phyloP scores from a whole-genome alignment of 1,140 invertebrate species.

The Ectropis grisescens region DNA sequence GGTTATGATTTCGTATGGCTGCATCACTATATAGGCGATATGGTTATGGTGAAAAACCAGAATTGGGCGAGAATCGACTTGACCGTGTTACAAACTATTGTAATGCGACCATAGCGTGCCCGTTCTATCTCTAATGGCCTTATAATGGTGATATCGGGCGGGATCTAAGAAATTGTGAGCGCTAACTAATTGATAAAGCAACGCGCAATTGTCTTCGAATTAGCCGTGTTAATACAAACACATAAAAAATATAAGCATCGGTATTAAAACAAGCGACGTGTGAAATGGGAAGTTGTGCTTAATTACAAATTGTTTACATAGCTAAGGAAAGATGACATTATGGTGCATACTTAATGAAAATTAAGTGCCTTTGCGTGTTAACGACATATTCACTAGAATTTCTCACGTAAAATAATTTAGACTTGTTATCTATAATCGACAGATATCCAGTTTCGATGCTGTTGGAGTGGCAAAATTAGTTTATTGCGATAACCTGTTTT shows the following conservation, averaged over 20 bases:
- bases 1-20: too few species aligned
- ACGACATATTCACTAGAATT: too few species aligned
- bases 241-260: not conserved
- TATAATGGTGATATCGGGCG: conserved; percentile 55
- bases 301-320: too few species aligned
- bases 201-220: conserved; percentile 36
- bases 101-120: conserved; percentile 60
- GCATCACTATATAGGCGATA: too few species aligned
- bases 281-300: not conserved
- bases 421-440: too few species aligned
- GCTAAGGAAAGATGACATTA: too few species aligned
- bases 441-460: too few species aligned
- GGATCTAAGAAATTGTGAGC: conserved; percentile 33
- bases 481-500: too few species aligned
- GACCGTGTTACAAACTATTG: conserved; percentile 58
- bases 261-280: not conserved
- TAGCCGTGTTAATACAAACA: conserved; percentile 35
- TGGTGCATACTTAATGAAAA: too few species aligned
- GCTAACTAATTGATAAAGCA: conserved; percentile 60
- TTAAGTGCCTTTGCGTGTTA: too few species aligned
- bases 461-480: too few species aligned
- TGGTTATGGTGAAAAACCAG: conserved; percentile 32
- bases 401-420: too few species aligned
- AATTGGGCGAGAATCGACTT: conserved; percentile 59
- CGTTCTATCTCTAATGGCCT: conserved; percentile 56